Evolutionary conservation across 2,797 vertebrate species (phyloP), one percentile per base, ranked within the genome.

Genomic region (Balearica regulorum): DNA sequence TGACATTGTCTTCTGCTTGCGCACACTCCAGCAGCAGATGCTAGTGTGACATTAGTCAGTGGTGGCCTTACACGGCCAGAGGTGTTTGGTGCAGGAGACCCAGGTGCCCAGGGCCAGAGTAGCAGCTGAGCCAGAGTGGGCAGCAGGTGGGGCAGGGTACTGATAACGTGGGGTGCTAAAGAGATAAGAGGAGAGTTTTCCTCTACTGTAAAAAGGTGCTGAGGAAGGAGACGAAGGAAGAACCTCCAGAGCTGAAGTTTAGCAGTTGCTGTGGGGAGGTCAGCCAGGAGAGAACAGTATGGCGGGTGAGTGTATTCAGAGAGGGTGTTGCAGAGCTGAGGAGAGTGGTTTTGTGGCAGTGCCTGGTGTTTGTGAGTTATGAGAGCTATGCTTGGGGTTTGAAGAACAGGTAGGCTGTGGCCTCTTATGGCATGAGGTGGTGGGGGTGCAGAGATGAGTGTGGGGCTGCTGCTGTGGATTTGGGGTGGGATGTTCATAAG

Each of bases 371-470:
- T 22, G 24, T 64, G 43, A 20, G 28, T 1, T 10, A 6, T 43
- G 43, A 44, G 39, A 54, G 26, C 13, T 0, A 3, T 58, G 20
- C 11, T 33, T 18, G 41, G 9, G 16, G 5, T 4, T 39, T 54
- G 46, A 37, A 37, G 54, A 75, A 5, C 4, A 6, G 39, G 13
- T 13, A n/a, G 37, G 20, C 21, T 81, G 21, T 28, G n/a, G 6
- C 33, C 37, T 73, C 10, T 43, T 62, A 5, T 0, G 14, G 16
- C 14, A 55, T 8, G 9, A 10, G 37, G 43, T 51, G 31, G 13
- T 22, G 75, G 62, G 18, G 28, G 5, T 1, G 4, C 0, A 4
- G 80, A 21, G 7, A 3, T 33, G 35, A 48, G 24, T 0, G 13
- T 18, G 29, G 37, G 33, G 25, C 25, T 70, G 18, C 29, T 62